phyloP scores from a whole-genome alignment of 2,113 vertebrate species.

The Callospermophilus lateralis region DNA sequence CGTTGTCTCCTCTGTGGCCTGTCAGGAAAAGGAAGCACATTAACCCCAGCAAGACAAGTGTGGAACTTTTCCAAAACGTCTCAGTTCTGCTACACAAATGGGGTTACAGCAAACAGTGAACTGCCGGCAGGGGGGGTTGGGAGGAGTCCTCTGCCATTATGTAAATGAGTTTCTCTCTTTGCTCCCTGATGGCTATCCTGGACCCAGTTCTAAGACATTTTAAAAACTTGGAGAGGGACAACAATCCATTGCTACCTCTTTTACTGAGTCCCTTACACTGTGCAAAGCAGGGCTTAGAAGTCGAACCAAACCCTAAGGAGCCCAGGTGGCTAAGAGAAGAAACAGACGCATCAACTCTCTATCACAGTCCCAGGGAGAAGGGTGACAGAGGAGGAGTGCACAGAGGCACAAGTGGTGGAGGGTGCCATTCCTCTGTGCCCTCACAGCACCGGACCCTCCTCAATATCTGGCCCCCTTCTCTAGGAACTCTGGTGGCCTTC shows the following conservation, averaged over 20 bases:
- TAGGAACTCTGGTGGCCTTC: not conserved
- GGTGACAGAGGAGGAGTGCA: accelerated
- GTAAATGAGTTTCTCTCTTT: constrained; percentile 52
- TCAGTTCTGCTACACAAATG: not conserved
- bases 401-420: not conserved
- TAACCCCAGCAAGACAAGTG: constrained; percentile 51
- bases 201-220: not conserved
- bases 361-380: not conserved
- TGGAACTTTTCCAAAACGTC: constrained; percentile 45
- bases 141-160: not conserved
- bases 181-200: not conserved
- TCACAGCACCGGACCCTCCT: not conserved
- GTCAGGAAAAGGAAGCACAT: constrained; percentile 31
- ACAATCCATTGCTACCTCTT: not conserved
- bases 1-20: constrained; percentile 42
- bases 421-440: not conserved
- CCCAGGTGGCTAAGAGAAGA: not conserved
- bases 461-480: not conserved
- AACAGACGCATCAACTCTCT: not conserved
- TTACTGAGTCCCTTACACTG: not conserved
- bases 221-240: not conserved
- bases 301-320: not conserved
- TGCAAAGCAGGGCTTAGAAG: not conserved
- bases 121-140: not conserved
- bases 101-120: not conserved